These are phyloP conservation scores for Xenopus petersii DNA, from an alignment of 2,797 vertebrate genomes.

Conservation along the genomic window DNA sequence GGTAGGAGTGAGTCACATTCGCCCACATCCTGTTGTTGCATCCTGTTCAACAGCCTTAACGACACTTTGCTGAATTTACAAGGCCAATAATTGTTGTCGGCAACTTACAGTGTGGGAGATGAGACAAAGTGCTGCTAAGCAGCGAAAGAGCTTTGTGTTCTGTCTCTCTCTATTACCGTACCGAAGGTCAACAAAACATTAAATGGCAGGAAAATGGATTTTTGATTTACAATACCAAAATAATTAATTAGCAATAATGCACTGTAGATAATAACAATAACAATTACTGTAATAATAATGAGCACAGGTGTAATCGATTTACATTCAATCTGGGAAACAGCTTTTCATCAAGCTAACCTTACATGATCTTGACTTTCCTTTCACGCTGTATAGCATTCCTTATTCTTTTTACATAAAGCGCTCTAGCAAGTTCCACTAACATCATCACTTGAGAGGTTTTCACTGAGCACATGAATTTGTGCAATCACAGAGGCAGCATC, in stretches of 20 bases:
- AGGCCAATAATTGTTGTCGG: conserved; percentile 48
- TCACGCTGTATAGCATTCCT: background rate
- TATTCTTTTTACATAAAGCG: background rate
- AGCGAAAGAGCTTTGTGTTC: conserved; percentile 38
- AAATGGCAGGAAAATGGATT: conserved; percentile 36
- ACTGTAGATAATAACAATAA: background rate
- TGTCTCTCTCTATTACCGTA: conserved; percentile 30
- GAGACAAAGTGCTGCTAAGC: conserved; percentile 45
- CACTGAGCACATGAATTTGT: background rate
- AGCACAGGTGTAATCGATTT: background rate
- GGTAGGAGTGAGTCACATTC: conserved; percentile 45
- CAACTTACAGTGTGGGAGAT: conserved; percentile 41
- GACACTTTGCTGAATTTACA: conserved; percentile 46
- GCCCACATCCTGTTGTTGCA: conserved; percentile 45
- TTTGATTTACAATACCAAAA: conserved; percentile 31
- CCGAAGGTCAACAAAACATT: conserved; percentile 38
- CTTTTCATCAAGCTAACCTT: conserved; percentile 23
- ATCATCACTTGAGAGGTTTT: background rate
- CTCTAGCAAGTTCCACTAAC: background rate
- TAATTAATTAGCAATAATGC: conserved; percentile 18
- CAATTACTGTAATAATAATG: background rate
- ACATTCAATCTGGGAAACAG: conserved; percentile 2
- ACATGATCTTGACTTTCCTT: background rate
- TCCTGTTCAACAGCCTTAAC: conserved; percentile 41
- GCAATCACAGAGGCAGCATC: no score